These are phyloP conservation scores for Sinocyclocheilus anshuiensis DNA, from an alignment of 2,113 vertebrate genomes.

Conservation along the genomic window DNA sequence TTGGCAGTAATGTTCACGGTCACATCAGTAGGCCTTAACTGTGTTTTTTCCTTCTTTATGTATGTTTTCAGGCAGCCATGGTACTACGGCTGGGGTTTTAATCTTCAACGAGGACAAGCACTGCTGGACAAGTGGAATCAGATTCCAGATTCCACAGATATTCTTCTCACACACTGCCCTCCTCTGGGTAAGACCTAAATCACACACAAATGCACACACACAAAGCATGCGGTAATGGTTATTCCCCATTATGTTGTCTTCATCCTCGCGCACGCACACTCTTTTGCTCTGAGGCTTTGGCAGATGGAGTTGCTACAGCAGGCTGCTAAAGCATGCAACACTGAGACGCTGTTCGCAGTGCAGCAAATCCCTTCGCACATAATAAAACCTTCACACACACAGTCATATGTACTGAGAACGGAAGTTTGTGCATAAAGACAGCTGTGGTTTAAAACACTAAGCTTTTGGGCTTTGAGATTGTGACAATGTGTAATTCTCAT, in stretches of 20 bases:
- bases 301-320: slow-evolving; percentile 84
- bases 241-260: background rate
- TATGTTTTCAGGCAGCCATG: slow-evolving; percentile 88
- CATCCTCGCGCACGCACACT: slow-evolving; percentile 46
- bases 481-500: slow-evolving; percentile 53
- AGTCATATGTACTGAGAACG: slow-evolving; percentile 26
- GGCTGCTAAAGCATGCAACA: slow-evolving; percentile 79
- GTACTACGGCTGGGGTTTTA: slow-evolving; percentile 98
- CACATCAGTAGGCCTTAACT: slow-evolving; percentile 15
- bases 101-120: slow-evolving; percentile 92
- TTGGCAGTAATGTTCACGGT: slow-evolving; percentile 24
- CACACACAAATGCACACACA: background rate
- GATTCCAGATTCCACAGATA: slow-evolving; percentile 91
- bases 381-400: slow-evolving; percentile 60
- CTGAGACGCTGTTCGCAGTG: slow-evolving; percentile 67
- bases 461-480: slow-evolving; percentile 43
- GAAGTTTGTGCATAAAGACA: slow-evolving; percentile 43
- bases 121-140: slow-evolving; percentile 98
- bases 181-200: slow-evolving; percentile 85
- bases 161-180: slow-evolving; percentile 94
- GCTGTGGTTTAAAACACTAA: slow-evolving; percentile 54
- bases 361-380: slow-evolving; percentile 57
- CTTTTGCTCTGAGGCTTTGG: slow-evolving; percentile 61
- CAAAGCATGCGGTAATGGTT: slow-evolving; percentile 31
- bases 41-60: slow-evolving; percentile 13